Evolutionary conservation across 2,113 vertebrate species (phyloP).

Genomic region (Limanda limanda): DNA sequence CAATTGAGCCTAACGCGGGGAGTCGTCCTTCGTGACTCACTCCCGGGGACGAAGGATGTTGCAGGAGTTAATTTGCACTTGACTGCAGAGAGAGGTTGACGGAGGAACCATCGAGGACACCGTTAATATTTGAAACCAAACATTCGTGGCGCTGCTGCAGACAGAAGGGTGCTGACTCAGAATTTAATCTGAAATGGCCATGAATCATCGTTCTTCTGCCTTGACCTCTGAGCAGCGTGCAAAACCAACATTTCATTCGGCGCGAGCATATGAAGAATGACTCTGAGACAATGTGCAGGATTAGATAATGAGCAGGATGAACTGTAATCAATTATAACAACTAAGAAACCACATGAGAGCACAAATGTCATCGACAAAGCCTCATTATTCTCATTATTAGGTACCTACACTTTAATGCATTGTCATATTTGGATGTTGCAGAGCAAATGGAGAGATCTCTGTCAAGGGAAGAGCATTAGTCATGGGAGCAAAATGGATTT

Average conservation of each 20-base stretch:
- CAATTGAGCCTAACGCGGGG: neutral
- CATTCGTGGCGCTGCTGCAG: conserved; percentile 24
- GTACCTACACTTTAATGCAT: neutral
- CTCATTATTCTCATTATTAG: too few relatives aligned
- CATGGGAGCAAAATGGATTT: conserved; percentile 64
- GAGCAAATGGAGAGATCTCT: conserved; percentile 52
- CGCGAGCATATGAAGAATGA: neutral
- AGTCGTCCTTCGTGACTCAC: conserved; percentile 36
- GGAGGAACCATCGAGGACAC: conserved; percentile 29
- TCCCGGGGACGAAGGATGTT: conserved; percentile 36
- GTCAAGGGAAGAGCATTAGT: conserved; percentile 55
- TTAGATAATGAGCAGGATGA: conserved; percentile 13
- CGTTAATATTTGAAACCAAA: conserved; percentile 22
- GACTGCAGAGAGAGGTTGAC: conserved; percentile 19
- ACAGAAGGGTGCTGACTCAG: conserved; percentile 34
- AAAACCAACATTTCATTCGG: neutral
- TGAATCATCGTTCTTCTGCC: conserved; percentile 38
- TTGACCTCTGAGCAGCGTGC: conserved; percentile 1
- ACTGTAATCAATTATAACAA: conserved; percentile 27
- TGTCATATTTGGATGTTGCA: conserved; percentile 15
- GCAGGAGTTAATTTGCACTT: conserved; percentile 34
- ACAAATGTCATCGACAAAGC: neutral
- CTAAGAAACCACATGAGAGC: conserved; percentile 4
- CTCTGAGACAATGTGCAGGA: neutral
- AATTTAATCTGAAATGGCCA: conserved; percentile 26